A percentile compares a stretch with the other conserved stretches of the same genome.
Conservation (phyloP, 53 echinoderm and acorn worm species). For the Zoroaster sp. region DNA sequence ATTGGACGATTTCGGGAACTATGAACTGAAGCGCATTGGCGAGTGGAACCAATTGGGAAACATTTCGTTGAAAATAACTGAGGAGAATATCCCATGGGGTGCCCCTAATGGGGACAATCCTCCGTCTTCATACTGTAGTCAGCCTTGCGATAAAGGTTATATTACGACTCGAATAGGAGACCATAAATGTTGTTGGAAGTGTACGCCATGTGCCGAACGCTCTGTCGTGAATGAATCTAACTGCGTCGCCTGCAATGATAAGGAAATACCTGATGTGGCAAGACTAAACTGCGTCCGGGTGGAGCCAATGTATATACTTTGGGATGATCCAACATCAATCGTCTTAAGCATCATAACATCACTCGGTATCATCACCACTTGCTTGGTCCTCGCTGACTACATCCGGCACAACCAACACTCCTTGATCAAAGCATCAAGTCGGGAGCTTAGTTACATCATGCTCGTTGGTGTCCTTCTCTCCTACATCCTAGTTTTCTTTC, state of each 20-base stretch:
- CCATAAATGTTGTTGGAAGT: constrained; percentile 60
- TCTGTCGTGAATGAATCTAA: constrained; percentile 14
- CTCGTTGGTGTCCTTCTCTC: constrained; percentile 55
- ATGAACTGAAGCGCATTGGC: constrained; percentile 40
- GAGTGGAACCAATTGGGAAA: constrained; percentile 10
- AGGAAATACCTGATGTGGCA: neutral
- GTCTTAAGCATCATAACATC: constrained; percentile 8
- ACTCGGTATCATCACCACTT: constrained; percentile 21
- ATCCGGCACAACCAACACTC: constrained; percentile 29
- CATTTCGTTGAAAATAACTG: neutral
- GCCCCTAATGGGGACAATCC: neutral
- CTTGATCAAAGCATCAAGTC: constrained; percentile 67
- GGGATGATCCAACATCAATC: constrained; percentile 47
- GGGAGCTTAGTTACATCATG: constrained; percentile 69
- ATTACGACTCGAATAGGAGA: constrained; percentile 10
- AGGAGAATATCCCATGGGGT: constrained; percentile 13
- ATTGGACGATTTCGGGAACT: neutral
- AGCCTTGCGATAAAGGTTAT: constrained; percentile 3
- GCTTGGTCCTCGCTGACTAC: constrained; percentile 20
- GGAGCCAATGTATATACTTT: constrained; percentile 37
- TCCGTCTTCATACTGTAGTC: constrained; percentile 42
- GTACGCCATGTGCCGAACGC: constrained; percentile 30
- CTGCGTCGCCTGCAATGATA: constrained; percentile 21
- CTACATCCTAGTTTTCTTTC: constrained; percentile 49
- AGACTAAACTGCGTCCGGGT: constrained; percentile 7